A percentile compares a stretch with the other conserved stretches of the same genome.
Evolutionary conservation across 2,888 invertebrate genomes (phyloP).

Genomic region (Latrodectus hesperus): DNA sequence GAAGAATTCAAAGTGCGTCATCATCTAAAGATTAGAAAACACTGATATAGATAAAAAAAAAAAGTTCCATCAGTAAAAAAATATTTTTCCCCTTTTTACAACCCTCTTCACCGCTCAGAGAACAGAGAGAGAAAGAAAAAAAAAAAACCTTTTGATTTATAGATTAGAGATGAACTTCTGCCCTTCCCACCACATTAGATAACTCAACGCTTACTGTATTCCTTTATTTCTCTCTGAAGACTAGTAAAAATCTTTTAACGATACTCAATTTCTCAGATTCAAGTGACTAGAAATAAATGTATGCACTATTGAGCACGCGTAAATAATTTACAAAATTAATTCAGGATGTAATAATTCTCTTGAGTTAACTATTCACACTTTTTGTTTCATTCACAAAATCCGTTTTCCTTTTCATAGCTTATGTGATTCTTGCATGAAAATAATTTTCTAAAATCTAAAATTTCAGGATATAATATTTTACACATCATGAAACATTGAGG

Average conservation of each 20-base stretch:
- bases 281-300: no score
- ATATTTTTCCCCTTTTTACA: neutral
- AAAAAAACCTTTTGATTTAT: neutral
- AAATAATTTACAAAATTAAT: no score
- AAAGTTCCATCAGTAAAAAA: neutral
- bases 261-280: no score
- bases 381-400: no score
- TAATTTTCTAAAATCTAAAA: no score
- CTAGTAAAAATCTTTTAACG: slow-evolving; percentile 20
- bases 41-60: neutral
- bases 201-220: slow-evolving; percentile 16
- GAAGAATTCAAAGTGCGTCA: neutral
- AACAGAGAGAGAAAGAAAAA: neutral
- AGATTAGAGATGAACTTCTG: slow-evolving; percentile 31
- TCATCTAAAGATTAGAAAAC: neutral
- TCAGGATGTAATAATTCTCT: no score
- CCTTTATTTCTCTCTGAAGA: slow-evolving; percentile 7
- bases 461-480: no score
- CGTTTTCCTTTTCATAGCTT: no score
- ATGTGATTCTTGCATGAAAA: no score
- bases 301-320: no score
- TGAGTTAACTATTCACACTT: no score
- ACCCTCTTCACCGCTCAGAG: neutral
- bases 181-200: slow-evolving; percentile 20
- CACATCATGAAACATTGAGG: no score